phyloP scores from a whole-genome alignment of 2,113 vertebrate species.

The Tonatia bakeri region DNA sequence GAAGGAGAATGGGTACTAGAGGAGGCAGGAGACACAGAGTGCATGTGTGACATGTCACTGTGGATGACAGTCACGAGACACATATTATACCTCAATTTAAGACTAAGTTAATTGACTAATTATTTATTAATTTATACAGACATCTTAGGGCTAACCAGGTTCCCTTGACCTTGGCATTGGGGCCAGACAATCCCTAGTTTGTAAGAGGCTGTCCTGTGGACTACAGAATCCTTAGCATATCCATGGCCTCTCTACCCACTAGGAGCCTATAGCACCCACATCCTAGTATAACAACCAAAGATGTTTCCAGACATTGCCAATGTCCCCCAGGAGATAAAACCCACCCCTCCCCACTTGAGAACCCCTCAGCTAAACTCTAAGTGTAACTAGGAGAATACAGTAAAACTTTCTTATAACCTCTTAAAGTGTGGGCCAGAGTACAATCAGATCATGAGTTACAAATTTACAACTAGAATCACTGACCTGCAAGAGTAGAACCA shows the following conservation, averaged over 20 bases:
- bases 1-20: not conserved
- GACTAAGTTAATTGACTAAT: not conserved
- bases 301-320: not conserved
- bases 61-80: not conserved
- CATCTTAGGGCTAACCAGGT: not conserved
- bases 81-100: not conserved
- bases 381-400: not conserved
- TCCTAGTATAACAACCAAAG: not conserved
- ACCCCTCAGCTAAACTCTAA: not conserved
- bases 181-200: not conserved
- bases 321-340: not conserved
- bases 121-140: not conserved
- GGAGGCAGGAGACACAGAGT: not conserved
- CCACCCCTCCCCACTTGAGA: not conserved
- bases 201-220: not conserved
- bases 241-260: not conserved
- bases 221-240: not conserved
- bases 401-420: not conserved
- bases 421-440: not conserved
- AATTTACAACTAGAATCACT: not conserved
- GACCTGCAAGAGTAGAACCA: not conserved
- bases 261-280: not conserved
- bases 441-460: not conserved
- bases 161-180: not conserved
- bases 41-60: not conserved